These are phyloP conservation scores for Nettapus auritus DNA, from an alignment of 2,113 vertebrate species.

Conservation along the genomic window DNA sequence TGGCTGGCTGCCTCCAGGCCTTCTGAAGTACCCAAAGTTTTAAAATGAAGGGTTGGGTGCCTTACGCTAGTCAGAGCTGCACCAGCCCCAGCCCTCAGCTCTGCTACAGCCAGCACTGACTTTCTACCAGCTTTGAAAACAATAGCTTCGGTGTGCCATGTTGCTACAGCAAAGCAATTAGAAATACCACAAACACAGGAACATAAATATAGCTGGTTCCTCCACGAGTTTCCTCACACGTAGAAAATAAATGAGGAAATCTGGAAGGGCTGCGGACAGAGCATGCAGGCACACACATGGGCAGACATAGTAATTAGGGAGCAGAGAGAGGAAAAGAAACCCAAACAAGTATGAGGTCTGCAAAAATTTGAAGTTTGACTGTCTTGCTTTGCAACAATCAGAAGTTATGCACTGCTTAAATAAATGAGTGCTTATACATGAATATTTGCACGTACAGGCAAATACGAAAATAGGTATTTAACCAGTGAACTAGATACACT, in stretches of 20 bases:
- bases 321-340: not conserved
- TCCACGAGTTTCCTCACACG: not conserved
- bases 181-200: not conserved
- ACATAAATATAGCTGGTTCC: not conserved
- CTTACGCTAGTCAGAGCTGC: fast-evolving
- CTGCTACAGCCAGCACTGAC: not conserved
- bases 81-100: not conserved
- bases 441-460: not conserved
- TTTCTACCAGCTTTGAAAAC: not conserved
- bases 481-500: not conserved
- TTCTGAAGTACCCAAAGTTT: not conserved
- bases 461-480: not conserved
- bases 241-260: conserved; percentile 3
- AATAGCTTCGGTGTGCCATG: not conserved
- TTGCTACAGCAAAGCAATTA: not conserved
- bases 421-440: not conserved
- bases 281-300: not conserved
- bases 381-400: not conserved
- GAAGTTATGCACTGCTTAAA: not conserved
- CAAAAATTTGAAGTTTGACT: not conserved
- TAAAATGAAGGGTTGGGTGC: not conserved
- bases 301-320: not conserved
- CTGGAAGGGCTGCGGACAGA: not conserved
- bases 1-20: not conserved
- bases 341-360: not conserved